A percentile compares a stretch with the other conserved stretches of the same genome.
phyloP scores from a whole-genome alignment of 2,888 invertebrate genomes.

The Caprella mutica region DNA sequence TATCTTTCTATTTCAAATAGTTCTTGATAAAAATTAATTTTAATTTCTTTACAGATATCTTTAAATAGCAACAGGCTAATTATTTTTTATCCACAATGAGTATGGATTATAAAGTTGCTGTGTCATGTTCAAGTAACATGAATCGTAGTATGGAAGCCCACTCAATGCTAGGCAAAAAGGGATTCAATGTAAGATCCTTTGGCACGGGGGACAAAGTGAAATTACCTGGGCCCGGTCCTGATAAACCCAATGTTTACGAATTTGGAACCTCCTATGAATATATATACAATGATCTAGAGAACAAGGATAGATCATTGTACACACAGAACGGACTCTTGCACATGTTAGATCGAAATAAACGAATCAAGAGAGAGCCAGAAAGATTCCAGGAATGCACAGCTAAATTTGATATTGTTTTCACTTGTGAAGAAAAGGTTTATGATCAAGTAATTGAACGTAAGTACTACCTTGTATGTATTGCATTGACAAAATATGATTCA shows the following conservation, averaged over 20 bases:
- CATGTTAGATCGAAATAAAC: slow-evolving; percentile 91
- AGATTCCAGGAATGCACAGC: slow-evolving; percentile 81
- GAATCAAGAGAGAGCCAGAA: slow-evolving; percentile 89
- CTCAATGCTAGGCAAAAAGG: slow-evolving; percentile 89
- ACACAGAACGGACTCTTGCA: slow-evolving; percentile 96
- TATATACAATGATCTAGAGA: slow-evolving; percentile 81
- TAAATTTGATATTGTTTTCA: slow-evolving; percentile 88
- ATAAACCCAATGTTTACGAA: slow-evolving; percentile 88
- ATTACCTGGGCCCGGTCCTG: slow-evolving; percentile 84
- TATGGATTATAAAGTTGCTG: slow-evolving; percentile 57
- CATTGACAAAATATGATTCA: too few relatives aligned
- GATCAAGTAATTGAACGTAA: slow-evolving; percentile 91
- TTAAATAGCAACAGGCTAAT: slow-evolving; percentile 14
- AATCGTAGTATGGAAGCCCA: slow-evolving; percentile 99
- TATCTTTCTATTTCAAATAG: not conserved
- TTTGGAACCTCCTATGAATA: slow-evolving; percentile 91
- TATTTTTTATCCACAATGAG: slow-evolving; percentile 34
- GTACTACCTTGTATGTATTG: slow-evolving; percentile 22
- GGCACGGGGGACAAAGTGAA: slow-evolving; percentile 93
- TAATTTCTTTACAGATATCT: not conserved
- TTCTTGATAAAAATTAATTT: not conserved
- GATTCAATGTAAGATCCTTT: slow-evolving; percentile 86
- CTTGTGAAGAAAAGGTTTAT: slow-evolving; percentile 96
- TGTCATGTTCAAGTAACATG: slow-evolving; percentile 98
- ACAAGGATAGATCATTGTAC: slow-evolving; percentile 84